Evolutionary conservation across 2,888 invertebrate species (phyloP).

Genomic region (Athalia cordata): DNA sequence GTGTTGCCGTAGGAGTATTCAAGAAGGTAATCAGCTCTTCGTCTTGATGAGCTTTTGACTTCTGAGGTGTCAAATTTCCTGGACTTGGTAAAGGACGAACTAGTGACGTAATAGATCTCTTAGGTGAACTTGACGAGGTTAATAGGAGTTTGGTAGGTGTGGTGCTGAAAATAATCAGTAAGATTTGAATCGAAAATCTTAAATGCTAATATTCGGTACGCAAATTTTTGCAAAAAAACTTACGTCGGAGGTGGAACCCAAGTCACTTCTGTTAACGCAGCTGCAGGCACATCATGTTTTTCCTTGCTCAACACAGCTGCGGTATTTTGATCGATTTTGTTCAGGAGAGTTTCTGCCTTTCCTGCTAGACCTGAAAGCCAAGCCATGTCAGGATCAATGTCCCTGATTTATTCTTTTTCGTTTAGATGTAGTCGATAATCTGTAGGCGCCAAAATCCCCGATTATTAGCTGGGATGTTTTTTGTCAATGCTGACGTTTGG

Average conservation of each 20-base stretch:
- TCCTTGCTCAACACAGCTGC: conserved; percentile 77
- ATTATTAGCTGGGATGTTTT: too few relatives aligned
- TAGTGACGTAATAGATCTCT: neutral
- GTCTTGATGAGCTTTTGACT: conserved; percentile 51
- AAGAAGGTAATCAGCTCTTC: conserved; percentile 61
- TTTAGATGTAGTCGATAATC: neutral
- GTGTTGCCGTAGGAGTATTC: conserved; percentile 57
- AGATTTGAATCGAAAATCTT: too few relatives aligned
- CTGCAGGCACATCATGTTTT: conserved; percentile 59
- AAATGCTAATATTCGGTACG: neutral
- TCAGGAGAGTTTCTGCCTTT: conserved; percentile 83
- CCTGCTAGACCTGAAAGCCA: conserved; percentile 84
- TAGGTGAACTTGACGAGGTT: neutral
- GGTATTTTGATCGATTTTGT: conserved; percentile 84
- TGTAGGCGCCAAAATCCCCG: neutral
- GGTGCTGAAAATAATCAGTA: neutral
- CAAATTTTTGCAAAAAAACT: neutral
- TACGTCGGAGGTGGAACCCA: conserved; percentile 58
- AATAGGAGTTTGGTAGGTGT: neutral
- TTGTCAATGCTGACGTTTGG: too few relatives aligned
- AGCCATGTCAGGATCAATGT: conserved; percentile 75
- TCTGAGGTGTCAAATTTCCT: conserved; percentile 12
- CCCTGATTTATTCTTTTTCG: too few relatives aligned
- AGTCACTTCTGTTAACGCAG: conserved; percentile 63
- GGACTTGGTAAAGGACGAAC: conserved; percentile 35